Conservation (phyloP, 2,113 vertebrate species). For the Muscicapa adusta region DNA sequence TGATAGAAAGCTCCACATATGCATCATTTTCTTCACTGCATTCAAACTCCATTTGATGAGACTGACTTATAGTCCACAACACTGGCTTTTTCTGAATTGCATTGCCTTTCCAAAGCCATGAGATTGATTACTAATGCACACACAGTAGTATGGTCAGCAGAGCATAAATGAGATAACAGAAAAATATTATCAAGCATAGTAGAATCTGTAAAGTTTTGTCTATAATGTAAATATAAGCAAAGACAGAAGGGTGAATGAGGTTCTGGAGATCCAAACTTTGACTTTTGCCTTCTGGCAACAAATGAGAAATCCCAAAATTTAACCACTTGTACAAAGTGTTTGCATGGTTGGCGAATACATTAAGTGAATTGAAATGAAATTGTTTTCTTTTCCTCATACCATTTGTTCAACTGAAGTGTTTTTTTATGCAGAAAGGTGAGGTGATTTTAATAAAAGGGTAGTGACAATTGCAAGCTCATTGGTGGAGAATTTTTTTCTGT, state of each 20-base stretch:
- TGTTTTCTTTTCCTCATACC: background rate
- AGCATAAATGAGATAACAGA: background rate
- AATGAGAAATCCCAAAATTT: background rate
- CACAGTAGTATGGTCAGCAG: background rate
- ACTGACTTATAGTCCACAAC: background rate
- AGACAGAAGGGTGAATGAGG: accelerated
- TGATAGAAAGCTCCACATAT: background rate
- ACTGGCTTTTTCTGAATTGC: background rate
- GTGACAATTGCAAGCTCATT: background rate
- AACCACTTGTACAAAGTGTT: background rate
- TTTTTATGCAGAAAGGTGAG: background rate
- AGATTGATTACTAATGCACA: background rate
- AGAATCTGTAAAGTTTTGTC: background rate
- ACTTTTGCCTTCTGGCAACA: background rate
- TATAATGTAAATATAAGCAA: background rate
- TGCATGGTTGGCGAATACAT: background rate
- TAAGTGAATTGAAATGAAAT: background rate
- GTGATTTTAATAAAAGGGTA: background rate
- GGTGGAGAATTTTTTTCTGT: background rate
- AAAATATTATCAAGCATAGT: background rate
- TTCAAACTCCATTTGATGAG: background rate
- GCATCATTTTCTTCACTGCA: background rate
- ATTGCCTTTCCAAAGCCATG: background rate
- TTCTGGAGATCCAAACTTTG: background rate
- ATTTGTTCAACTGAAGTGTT: background rate